A percentile compares a stretch with the other conserved stretches of the same genome.
These are phyloP conservation scores for Esox niger DNA, from an alignment of 2,113 vertebrate species.

Conservation along the genomic window DNA sequence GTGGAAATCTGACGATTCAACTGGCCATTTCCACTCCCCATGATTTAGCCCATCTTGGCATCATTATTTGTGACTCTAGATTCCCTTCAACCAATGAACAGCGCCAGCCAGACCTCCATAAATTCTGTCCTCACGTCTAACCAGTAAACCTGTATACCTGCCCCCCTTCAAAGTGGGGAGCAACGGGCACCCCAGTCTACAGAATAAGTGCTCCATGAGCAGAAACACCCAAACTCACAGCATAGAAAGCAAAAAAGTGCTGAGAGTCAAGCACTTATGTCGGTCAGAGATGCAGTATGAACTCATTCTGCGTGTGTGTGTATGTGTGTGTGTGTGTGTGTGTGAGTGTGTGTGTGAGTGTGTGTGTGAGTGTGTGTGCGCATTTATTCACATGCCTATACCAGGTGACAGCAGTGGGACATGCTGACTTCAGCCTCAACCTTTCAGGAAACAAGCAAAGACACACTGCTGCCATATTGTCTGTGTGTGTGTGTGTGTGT, in stretches of 20 bases:
- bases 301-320: background rate
- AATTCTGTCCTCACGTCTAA: conserved; percentile 20
- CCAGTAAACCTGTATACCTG: background rate
- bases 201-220: background rate
- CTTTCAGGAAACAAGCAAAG: background rate
- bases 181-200: conserved; percentile 25
- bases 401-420: background rate
- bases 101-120: conserved; percentile 42
- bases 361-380: background rate
- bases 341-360: background rate
- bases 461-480: background rate
- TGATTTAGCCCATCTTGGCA: too few species aligned
- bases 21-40: too few species aligned
- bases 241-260: background rate
- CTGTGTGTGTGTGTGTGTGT: background rate
- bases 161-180: background rate
- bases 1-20: too few species aligned
- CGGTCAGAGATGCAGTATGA: background rate
- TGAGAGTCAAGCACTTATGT: conserved; percentile 11
- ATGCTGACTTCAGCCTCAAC: conserved; percentile 24
- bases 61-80: too few species aligned
- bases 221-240: background rate
- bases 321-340: conserved; percentile 5
- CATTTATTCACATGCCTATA: background rate
- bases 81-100: conserved; percentile 54